Evolutionary conservation across 2,113 vertebrate species (phyloP).

Genomic region (Lycaon pictus): DNA sequence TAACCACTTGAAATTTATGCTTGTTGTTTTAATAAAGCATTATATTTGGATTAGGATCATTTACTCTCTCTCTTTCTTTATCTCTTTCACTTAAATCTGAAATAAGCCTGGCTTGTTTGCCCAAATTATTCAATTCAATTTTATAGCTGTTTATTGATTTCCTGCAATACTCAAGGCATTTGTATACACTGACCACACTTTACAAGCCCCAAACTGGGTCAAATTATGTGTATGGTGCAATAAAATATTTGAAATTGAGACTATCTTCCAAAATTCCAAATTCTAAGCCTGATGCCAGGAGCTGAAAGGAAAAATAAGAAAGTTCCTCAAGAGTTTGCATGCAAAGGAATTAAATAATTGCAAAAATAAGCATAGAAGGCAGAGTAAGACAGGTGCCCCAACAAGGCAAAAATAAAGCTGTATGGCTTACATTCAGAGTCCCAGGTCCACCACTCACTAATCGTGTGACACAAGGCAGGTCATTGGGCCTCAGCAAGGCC

Average conservation of each 20-base stretch:
- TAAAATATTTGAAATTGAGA: slow-evolving; percentile 41
- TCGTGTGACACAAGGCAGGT: background rate
- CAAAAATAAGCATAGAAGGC: background rate
- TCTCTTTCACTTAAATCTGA: slow-evolving; percentile 36
- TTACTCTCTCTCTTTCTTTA: background rate
- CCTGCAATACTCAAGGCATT: background rate
- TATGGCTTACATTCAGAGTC: background rate
- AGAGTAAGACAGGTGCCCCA: background rate
- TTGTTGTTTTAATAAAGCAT: slow-evolving; percentile 52
- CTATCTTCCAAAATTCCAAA: slow-evolving; percentile 38
- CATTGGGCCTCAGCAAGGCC: background rate
- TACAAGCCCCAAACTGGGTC: background rate
- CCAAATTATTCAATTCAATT: background rate
- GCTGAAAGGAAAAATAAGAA: background rate
- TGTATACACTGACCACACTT: background rate
- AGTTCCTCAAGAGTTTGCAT: background rate
- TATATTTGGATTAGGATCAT: background rate
- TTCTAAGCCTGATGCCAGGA: background rate
- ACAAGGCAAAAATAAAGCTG: background rate
- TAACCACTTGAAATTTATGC: background rate
- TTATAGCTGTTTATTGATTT: background rate
- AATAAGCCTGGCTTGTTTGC: slow-evolving; percentile 8
- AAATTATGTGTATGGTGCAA: slow-evolving; percentile 11
- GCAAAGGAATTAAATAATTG: slow-evolving; percentile 1
- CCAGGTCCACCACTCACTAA: background rate